Conservation (phyloP, 2,113 vertebrate species). For the Oreochromis spilurus region DNA sequence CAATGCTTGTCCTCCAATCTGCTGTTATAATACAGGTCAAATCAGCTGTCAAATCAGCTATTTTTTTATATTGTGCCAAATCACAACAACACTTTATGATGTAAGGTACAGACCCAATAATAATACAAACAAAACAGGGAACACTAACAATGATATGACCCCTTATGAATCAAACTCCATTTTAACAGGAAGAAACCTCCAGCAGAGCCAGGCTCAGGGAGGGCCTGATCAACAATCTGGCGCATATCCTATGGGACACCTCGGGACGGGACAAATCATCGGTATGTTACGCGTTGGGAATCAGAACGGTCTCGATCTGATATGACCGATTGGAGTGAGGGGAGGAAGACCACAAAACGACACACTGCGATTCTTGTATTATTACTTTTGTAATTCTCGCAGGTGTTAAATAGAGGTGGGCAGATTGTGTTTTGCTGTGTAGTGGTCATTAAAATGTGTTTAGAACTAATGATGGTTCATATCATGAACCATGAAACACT, state of each 20-base stretch:
- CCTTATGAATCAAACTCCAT: neutral
- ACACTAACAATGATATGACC: rapidly evolving
- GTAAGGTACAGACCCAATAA: neutral
- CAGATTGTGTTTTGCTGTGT: neutral
- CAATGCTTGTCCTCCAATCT: neutral
- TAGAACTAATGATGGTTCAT: neutral
- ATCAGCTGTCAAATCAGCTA: neutral
- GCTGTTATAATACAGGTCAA: neutral
- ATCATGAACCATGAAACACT: neutral
- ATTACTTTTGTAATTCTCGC: neutral
- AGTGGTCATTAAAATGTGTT: neutral
- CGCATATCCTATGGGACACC: rapidly evolving
- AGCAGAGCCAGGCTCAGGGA: rapidly evolving
- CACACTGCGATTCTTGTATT: rapidly evolving
- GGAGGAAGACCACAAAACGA: rapidly evolving
- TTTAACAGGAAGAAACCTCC: neutral
- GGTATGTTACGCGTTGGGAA: neutral
- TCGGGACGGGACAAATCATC: neutral
- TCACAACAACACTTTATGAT: neutral
- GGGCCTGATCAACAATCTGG: neutral
- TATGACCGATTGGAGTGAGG: neutral
- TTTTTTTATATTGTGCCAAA: neutral
- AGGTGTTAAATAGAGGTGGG: neutral
- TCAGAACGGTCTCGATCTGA: neutral
- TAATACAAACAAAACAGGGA: neutral